Evolutionary conservation across 2,113 vertebrate genomes (phyloP), one percentile per base, ranked within the genome.

Genomic region (Coregonus clupeaformis): DNA sequence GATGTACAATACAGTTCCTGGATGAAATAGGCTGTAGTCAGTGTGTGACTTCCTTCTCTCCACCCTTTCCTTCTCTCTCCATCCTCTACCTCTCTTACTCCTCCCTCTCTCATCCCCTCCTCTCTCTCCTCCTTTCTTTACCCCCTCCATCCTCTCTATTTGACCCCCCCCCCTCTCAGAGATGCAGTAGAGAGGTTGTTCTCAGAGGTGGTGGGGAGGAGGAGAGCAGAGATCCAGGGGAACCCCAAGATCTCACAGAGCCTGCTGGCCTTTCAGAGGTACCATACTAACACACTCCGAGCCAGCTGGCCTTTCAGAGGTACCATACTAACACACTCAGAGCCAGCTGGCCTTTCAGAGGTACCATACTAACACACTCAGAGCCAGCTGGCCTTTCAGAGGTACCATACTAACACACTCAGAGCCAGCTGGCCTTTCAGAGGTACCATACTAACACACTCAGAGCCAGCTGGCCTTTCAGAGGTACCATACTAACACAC

Each of bases 141-240:
- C 18, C 66, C 20, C 66, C 20, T 72, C n/a, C 36, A 16, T 72
- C 18, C n/a, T 9, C 13, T 45, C n/a, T 49, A 27, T 36, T 14
- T 75, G 3, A 71, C 36, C 49, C 11, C 73, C 18, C 20, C n/a
- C 57, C 6, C 30, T 82, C 25, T 62, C 76, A 99, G 97, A 86
- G 95, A 97, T 86, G 95, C 96, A 27, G 91, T 94, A 70, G 95
- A 98, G 81, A 97, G 97, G 80, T 88, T 97, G 52, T 98, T 98
- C 88, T 90, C 92, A 77, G 92, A 94, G 42, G 92, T 92, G 0
- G 89, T 95, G 77, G 86, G 85, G 80, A 87, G 92, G 86, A 93
- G 97, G 81, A 90, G 84, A 81, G 89, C 90, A 76, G 96, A 96
- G 80, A 92, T 98, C 89, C 91, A 93, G 67, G 90, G 89, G 5